phyloP scores from a whole-genome alignment of 2,113 vertebrate species.

The Cyanoderma ruficeps region DNA sequence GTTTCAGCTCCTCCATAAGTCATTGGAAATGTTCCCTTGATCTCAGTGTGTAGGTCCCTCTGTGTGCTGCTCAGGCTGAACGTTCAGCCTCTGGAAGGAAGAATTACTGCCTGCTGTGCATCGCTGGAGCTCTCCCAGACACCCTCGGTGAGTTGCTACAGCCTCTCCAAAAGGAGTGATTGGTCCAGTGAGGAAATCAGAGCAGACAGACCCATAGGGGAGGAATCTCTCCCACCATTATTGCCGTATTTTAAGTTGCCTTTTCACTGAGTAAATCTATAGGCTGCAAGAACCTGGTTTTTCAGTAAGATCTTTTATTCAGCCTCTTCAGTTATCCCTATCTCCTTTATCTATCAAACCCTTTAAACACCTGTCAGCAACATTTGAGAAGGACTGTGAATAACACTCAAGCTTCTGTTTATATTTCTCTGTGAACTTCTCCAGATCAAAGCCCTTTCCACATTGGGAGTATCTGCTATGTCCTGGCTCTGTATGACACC shows the following conservation, averaged over 20 bases:
- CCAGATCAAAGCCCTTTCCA: neutral
- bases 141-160: rapidly evolving
- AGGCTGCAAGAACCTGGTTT: neutral
- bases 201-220: neutral
- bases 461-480: neutral
- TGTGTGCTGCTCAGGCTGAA: neutral
- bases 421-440: neutral
- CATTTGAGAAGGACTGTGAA: neutral
- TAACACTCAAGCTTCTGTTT: neutral
- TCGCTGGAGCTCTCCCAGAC: neutral
- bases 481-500: neutral
- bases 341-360: neutral
- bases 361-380: neutral
- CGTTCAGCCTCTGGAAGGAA: neutral
- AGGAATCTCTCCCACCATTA: neutral
- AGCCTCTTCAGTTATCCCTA: neutral
- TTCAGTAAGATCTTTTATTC: neutral
- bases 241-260: neutral
- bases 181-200: neutral
- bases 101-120: neutral
- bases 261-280: neutral
- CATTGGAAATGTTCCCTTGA: constrained; percentile 29
- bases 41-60: neutral
- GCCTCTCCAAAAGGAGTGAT: neutral
- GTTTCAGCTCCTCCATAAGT: constrained; percentile 24